Percentiles rank a stretch among this genome's conserved stretches.
Conservation (phyloP, 1,140 invertebrate species). For the Pogonomyrmex californicus region DNA sequence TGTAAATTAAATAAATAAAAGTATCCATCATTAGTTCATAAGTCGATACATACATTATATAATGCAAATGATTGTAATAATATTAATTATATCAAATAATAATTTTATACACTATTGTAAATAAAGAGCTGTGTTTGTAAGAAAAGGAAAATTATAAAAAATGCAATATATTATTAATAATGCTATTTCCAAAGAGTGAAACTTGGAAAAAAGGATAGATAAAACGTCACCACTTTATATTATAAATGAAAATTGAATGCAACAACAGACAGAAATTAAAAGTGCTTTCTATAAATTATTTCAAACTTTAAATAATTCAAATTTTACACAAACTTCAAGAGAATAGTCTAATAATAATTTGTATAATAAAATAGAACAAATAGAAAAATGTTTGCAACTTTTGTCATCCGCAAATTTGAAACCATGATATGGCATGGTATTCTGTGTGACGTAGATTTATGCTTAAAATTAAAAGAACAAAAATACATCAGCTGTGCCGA, state of each 20-base stretch:
- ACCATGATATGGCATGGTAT: not conserved
- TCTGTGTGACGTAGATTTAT: not conserved
- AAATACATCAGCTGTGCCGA: not conserved
- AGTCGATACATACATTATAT: not conserved
- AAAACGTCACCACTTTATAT: not conserved
- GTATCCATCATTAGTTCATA: not conserved
- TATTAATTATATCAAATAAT: not conserved
- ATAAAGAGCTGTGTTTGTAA: slow-evolving; percentile 59
- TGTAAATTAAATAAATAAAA: not conserved
- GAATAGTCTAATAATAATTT: not conserved
- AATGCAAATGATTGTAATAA: slow-evolving; percentile 5
- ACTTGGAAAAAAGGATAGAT: not conserved
- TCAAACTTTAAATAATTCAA: not conserved
- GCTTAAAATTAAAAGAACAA: slow-evolving; percentile 6
- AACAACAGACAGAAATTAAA: not conserved
- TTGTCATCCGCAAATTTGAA: not conserved
- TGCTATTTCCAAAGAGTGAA: not conserved
- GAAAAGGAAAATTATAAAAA: not conserved
- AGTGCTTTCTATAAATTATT: not conserved
- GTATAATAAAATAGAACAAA: not conserved
- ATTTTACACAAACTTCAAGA: too few species aligned
- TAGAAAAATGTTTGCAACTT: not conserved
- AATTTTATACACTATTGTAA: slow-evolving; percentile 66
- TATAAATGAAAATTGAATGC: not conserved
- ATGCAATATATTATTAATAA: slow-evolving; percentile 7